phyloP scores from a whole-genome alignment of 2,113 vertebrate species.

The Mixornis gularis region DNA sequence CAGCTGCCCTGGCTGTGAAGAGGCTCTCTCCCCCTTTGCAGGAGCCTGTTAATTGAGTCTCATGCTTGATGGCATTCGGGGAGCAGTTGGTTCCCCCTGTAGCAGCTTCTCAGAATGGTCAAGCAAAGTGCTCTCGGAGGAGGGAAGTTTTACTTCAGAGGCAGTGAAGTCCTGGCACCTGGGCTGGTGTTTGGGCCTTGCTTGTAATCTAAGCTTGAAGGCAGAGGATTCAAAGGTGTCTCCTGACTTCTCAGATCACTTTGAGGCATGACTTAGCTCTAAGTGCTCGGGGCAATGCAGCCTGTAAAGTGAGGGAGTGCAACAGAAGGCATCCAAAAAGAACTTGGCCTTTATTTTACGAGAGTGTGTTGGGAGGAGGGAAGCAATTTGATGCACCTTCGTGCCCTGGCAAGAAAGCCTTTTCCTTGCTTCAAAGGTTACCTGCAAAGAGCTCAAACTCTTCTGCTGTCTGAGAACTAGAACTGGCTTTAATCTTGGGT shows the following conservation, averaged over 20 bases:
- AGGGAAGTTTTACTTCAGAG: background rate
- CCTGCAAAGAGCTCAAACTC: background rate
- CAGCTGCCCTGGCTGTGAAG: background rate
- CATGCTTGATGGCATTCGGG: background rate
- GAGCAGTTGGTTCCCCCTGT: background rate
- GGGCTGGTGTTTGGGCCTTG: background rate
- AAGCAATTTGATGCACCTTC: conserved; percentile 4
- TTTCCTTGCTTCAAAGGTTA: conserved; percentile 41
- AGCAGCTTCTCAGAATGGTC: background rate
- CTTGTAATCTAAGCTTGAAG: background rate
- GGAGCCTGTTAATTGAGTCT: background rate
- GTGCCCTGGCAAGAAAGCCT: conserved; percentile 21
- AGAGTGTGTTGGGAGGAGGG: conserved; percentile 4
- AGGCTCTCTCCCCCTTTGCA: background rate
- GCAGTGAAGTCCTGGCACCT: background rate
- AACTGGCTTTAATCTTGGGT: conserved; percentile 9
- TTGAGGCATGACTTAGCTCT: background rate
- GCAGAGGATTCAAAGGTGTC: background rate
- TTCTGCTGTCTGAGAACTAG: conserved; percentile 1
- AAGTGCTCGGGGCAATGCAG: background rate
- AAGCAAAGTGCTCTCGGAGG: background rate
- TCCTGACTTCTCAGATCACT: background rate
- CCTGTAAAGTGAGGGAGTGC: background rate
- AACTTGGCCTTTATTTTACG: background rate
- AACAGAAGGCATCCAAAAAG: background rate